Percentiles rank a stretch among this genome's conserved stretches.
phyloP scores from a whole-genome alignment of 2,113 vertebrate genomes.

The Balaeniceps rex region DNA sequence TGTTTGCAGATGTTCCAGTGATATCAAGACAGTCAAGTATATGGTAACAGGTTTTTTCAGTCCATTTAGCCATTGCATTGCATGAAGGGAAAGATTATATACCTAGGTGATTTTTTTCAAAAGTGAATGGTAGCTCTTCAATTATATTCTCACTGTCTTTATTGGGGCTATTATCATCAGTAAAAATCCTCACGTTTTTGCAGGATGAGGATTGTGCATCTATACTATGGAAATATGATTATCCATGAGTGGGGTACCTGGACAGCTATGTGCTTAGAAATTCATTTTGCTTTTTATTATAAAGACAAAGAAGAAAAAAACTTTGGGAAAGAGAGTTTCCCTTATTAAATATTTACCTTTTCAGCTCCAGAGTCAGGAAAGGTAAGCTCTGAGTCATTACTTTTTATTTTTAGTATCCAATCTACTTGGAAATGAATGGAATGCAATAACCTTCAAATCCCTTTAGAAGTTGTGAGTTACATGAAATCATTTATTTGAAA shows the following conservation, averaged over 20 bases:
- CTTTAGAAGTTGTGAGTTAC: conserved; percentile 19
- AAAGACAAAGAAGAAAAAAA: conserved; percentile 11
- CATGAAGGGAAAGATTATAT: neutral
- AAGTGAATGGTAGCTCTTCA: neutral
- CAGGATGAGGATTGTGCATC: neutral
- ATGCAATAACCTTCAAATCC: conserved; percentile 21
- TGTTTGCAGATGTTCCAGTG: neutral
- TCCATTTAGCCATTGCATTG: neutral
- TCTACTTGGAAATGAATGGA: conserved; percentile 18
- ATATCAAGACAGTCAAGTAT: neutral
- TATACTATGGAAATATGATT: neutral
- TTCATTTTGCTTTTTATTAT: neutral
- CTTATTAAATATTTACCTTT: conserved; percentile 63
- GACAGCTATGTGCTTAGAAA: neutral
- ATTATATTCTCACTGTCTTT: neutral
- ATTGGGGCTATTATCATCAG: neutral
- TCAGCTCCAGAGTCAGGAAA: conserved; percentile 10
- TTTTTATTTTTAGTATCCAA: conserved; percentile 53
- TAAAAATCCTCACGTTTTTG: neutral
- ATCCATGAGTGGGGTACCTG: neutral
- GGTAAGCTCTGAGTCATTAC: conserved; percentile 39
- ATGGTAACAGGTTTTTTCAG: neutral
- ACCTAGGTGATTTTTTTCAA: neutral
- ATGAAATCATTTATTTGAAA: conserved; percentile 1
- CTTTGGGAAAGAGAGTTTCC: neutral